These are phyloP conservation scores for Halisarca cf. caerulea DNA, from an alignment of 37 sponge, comb jelly and placozoan genomes.

Conservation along the genomic window DNA sequence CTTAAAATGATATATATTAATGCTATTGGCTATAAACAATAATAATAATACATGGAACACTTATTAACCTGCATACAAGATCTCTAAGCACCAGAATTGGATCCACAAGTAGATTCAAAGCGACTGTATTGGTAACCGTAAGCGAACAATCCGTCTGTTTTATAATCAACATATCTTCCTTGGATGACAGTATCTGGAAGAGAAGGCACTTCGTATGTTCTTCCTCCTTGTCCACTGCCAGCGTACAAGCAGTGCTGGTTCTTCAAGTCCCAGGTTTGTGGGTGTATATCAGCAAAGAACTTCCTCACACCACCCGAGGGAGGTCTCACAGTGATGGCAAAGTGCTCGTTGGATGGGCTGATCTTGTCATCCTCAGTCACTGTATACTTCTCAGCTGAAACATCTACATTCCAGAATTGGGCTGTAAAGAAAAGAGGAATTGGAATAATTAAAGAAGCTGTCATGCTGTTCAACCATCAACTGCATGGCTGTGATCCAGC, in stretches of 20 bases:
- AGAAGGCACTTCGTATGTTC: neutral
- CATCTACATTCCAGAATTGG: slow-evolving; percentile 80
- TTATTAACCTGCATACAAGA: no score
- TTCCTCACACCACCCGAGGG: neutral
- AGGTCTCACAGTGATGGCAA: slow-evolving; percentile 44
- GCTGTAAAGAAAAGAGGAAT: slow-evolving; percentile 27
- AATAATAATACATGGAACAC: no score
- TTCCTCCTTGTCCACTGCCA: slow-evolving; percentile 69
- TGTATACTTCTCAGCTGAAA: slow-evolving; percentile 34
- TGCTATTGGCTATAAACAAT: no score
- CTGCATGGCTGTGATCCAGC: no score
- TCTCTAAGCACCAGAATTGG: no score
- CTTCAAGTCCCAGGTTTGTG: slow-evolving; percentile 58
- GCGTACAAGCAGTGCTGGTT: slow-evolving; percentile 53
- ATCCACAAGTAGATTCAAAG: slow-evolving; percentile 10
- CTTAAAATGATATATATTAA: no score
- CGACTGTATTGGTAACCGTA: slow-evolving; percentile 23
- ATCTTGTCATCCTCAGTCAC: neutral
- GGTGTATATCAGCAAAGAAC: slow-evolving; percentile 50
- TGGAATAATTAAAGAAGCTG: neutral
- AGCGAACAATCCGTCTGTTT: slow-evolving; percentile 13
- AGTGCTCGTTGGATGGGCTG: neutral
- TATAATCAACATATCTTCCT: slow-evolving; percentile 58
- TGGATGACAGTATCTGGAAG: slow-evolving; percentile 59
- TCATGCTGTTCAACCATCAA: no score